Evolutionary conservation across 2,888 invertebrate genomes (phyloP), one percentile per base, ranked within the genome.

Genomic region (Uloborus plumipes): DNA sequence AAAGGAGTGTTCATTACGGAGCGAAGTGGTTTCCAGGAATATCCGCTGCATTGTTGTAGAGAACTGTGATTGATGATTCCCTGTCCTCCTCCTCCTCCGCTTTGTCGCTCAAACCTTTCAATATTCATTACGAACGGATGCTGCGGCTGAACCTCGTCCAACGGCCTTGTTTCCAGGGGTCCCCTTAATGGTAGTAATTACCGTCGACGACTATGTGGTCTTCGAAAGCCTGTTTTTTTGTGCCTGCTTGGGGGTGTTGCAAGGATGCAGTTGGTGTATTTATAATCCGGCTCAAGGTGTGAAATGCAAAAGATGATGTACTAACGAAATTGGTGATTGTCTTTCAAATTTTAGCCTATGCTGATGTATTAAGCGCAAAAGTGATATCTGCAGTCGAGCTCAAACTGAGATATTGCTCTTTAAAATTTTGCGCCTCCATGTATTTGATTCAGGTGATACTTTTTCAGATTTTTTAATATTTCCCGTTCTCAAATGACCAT

Each of bases 111-210:
- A 50, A 61, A 59, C 50, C 26, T 61, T 73, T 64, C 64, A 73
- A 73, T 73, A 73, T 73, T 73, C 73, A 73, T 73, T 73, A 64
- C 20, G 55, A 50, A 47, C 58, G 55, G 22, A 50, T 22, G 31
- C 70, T 70, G 55, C 64, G 39, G 55, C 53, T 73, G 71, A 50
- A 61, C 49, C 39, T 39, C 9, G 39, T 39, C 1, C 39, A 39
- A 39, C 39, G 39, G 39, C 53, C 61, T 59, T 50, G 31, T 61
- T 51, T 39, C 22, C 22, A 49, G 71, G 49, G 31, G 49, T n/a
- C 47, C 31, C 61, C 61, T 16, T 61, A 71, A 50, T 61, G 26
- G 61, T 47, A 16, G 61, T 61, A 72, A 61, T 72, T 61, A 72
- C 61, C 22, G 26, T 62, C 26, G 50, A 72, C 61, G 62, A 59